These are phyloP conservation scores for Neolamprologus caudopunctatus DNA, from an alignment of 2,113 vertebrate genomes.

Conservation along the genomic window DNA sequence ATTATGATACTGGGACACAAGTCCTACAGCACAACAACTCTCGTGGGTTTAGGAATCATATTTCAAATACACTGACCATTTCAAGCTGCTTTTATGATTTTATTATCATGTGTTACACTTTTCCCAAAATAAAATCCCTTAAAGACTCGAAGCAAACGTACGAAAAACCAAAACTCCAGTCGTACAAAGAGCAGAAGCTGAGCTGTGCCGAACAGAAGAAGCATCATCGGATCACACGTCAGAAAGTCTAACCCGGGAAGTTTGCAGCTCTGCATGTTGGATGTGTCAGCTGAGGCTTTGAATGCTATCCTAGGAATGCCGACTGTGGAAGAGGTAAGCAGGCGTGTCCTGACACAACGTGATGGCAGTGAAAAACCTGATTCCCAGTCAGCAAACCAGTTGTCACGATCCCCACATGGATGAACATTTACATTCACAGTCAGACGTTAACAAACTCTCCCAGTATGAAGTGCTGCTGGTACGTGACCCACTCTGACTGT, in stretches of 20 bases:
- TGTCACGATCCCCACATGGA: not conserved
- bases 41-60: rapidly evolving
- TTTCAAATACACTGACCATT: not conserved
- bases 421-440: not conserved
- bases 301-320: constrained; percentile 16
- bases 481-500: not conserved
- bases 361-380: not conserved
- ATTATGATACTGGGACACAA: not conserved
- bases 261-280: not conserved
- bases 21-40: not conserved
- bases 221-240: not conserved
- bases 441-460: rapidly evolving
- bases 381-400: not conserved
- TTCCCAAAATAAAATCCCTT: not conserved
- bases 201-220: not conserved
- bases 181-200: not conserved
- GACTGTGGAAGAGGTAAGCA: not conserved
- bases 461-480: not conserved
- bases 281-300: not conserved
- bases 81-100: not conserved
- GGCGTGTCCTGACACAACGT: not conserved
- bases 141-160: not conserved
- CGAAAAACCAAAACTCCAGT: not conserved
- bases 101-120: not conserved
- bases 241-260: rapidly evolving